Evolutionary conservation across 2,888 invertebrate genomes (phyloP), one percentile per base, ranked within the genome.

Genomic region (Euzetes globulus): DNA sequence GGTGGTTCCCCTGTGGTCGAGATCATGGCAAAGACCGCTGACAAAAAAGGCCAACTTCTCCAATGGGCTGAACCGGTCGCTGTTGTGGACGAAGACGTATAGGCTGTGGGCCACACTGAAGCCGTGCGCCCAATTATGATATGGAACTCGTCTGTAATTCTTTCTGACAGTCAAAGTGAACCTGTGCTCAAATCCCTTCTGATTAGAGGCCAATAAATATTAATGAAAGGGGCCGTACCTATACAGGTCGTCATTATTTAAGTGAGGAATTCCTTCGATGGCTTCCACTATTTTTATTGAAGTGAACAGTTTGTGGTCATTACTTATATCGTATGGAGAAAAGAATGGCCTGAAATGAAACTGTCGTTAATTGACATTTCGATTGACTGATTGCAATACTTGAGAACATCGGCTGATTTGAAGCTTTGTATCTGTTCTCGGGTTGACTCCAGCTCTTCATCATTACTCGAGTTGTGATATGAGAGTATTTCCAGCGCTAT

Each of bases 51-150:
- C 89, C 74, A 92, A 82, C 77, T 88, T 85, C 91, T 89, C 89
- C 74, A 87, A 84, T 11, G 86, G 85, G 55, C 84, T 82, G 81
- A 89, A 89, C 33, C 83, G 82, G 71, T 84, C 83, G 22, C 5
- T 22, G 72, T 85, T 85, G 82, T 89, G 89, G 72, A 91, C 84
- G 70, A 91, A 88, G 3, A 88, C 87, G 80, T 89, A 91, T 88
- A 91, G 91, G 22, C 90, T 87, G 80, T 92, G 91, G 1, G 92
- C 91, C 0, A 92, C 92, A 0, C 91, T 88, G 86, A 92, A 92
- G 0, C 91, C 92, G 80, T 93, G 92, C 29, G 89, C 89, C 88
- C 92, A 93, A 82, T 92, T 93, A 81, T 93, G 92, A 81, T 92
- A 92, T 0, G 91, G 90, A 0, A 92, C 91, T 37, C 88, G 84